Conservation (phyloP, 2,888 invertebrate genomes). For the Cybosia mesomella region DNA sequence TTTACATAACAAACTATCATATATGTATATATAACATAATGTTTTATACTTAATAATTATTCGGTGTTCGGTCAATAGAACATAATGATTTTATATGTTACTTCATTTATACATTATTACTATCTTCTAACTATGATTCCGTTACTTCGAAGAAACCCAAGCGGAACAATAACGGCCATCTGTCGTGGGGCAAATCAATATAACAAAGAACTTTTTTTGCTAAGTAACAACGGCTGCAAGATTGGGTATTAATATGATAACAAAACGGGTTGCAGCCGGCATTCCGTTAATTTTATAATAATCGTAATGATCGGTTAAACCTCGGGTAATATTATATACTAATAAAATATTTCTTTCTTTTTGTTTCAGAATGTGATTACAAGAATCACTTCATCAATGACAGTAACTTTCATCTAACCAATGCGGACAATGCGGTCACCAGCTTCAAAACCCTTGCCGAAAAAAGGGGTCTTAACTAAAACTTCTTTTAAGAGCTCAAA, state of each 20-base stretch:
- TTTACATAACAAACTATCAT: background rate
- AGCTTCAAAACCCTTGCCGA: constrained; percentile 79
- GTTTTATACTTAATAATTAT: background rate
- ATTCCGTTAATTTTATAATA: constrained; percentile 31
- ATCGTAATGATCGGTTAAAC: constrained; percentile 19
- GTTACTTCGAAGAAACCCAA: constrained; percentile 52
- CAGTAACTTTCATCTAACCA: constrained; percentile 70
- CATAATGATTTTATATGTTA: constrained; percentile 9
- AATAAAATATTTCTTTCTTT: constrained; percentile 37
- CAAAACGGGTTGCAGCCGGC: constrained; percentile 57
- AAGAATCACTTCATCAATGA: constrained; percentile 73
- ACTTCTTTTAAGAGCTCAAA: constrained; percentile 69
- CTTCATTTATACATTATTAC: constrained; percentile 28
- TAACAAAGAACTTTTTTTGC: constrained; percentile 62
- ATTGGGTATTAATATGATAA: constrained; percentile 47
- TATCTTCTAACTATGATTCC: constrained; percentile 40
- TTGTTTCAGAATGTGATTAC: constrained; percentile 83
- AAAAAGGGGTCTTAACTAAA: constrained; percentile 79
- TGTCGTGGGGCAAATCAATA: constrained; percentile 61
- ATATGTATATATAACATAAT: too few relatives aligned
- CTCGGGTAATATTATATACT: constrained; percentile 16
- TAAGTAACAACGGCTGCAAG: constrained; percentile 57
- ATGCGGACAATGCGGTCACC: constrained; percentile 84
- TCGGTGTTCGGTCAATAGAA: background rate
- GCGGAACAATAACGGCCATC: constrained; percentile 62